A percentile compares a stretch with the other conserved stretches of the same genome.
These are phyloP conservation scores for Physella acuta DNA, from an alignment of 1,140 invertebrate genomes.

Conservation along the genomic window DNA sequence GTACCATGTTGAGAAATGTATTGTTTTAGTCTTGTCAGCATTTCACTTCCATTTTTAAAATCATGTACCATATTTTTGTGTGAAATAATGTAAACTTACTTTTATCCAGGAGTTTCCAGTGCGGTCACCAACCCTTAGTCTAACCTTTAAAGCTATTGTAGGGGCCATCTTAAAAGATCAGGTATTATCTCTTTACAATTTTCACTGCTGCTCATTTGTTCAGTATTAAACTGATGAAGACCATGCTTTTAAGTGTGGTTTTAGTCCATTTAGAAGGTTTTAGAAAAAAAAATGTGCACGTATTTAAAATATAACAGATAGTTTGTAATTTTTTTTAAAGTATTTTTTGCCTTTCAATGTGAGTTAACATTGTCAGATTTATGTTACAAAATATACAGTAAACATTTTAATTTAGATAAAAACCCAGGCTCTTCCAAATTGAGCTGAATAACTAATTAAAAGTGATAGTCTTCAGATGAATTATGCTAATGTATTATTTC, in stretches of 20 bases:
- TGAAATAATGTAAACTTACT: not conserved
- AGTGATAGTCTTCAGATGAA: too few relatives aligned
- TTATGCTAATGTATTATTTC: too few relatives aligned
- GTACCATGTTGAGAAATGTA: conserved; percentile 56
- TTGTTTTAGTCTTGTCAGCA: not conserved
- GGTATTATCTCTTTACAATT: conserved; percentile 33
- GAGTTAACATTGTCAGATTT: too few relatives aligned
- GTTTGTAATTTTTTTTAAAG: too few relatives aligned
- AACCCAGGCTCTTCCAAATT: too few relatives aligned
- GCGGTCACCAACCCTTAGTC: conserved; percentile 68
- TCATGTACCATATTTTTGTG: not conserved
- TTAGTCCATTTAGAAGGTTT: not conserved
- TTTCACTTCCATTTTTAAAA: not conserved
- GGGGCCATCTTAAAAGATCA: conserved; percentile 67
- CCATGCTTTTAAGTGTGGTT: too few relatives aligned
- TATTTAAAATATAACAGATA: too few relatives aligned
- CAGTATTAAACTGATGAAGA: not conserved
- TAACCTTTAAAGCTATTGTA: conserved; percentile 80
- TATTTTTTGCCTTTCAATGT: too few relatives aligned
- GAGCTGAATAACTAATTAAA: too few relatives aligned
- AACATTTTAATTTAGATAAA: too few relatives aligned
- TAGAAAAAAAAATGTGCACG: not conserved
- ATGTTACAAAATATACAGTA: too few relatives aligned
- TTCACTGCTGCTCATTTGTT: too few relatives aligned
- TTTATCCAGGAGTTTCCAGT: conserved; percentile 76